phyloP scores from a whole-genome alignment of 2,888 invertebrate genomes.

The Cataglyphis albicans region DNA sequence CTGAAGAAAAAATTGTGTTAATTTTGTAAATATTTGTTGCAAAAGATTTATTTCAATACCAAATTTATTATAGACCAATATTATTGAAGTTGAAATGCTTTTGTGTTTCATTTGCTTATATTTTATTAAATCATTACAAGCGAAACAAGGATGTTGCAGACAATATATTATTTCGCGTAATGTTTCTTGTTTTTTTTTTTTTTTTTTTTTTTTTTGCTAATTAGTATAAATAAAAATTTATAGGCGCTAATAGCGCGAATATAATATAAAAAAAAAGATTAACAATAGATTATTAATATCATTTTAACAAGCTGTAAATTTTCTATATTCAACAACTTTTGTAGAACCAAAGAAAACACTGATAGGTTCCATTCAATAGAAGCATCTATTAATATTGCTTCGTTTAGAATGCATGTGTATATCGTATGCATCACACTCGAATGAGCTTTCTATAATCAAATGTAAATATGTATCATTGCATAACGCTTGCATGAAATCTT shows the following conservation, averaged over 20 bases:
- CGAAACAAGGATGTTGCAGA: neutral
- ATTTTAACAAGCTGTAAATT: neutral
- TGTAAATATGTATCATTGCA: neutral
- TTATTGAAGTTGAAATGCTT: neutral
- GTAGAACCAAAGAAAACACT: neutral
- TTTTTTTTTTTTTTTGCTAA: neutral
- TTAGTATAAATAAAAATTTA: neutral
- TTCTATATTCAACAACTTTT: neutral
- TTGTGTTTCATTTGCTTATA: neutral
- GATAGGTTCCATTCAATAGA: conserved; percentile 6
- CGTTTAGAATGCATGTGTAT: conserved; percentile 3
- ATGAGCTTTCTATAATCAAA: conserved; percentile 10
- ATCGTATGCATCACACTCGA: neutral
- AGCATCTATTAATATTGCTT: neutral
- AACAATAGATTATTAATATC: neutral
- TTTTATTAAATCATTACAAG: neutral
- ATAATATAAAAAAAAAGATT: neutral
- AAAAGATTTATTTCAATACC: neutral
- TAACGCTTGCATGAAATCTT: conserved; percentile 20
- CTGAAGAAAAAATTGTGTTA: neutral
- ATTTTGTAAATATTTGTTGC: neutral
- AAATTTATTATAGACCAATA: neutral
- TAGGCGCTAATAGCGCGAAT: neutral
- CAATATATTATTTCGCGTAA: neutral
- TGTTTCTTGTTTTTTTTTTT: neutral